Base-by-base conservation (phyloP, 23 tunicate genomes). In the Clavelina lepadiformis region DNA sequence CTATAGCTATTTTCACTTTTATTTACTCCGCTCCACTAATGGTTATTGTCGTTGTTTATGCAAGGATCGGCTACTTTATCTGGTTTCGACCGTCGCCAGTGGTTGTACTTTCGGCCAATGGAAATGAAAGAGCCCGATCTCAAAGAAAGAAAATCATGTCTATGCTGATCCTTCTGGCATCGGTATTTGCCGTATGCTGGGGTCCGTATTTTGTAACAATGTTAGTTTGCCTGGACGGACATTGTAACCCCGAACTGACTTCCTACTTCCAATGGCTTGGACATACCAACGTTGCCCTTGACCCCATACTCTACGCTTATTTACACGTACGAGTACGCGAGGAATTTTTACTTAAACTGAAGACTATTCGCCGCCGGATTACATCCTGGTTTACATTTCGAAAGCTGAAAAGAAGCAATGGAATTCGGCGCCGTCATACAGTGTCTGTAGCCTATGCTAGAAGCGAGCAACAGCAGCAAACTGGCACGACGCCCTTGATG, bases 171-270 rank as follows among this genome's bases (percentile, higher is more conserved):
- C 53, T 63, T 19, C 64, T 80, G 33, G 87, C 72, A 0, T 67
- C 47, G 3, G 53, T 50, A 3, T 80, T 80, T 41, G 78, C 79
- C 18, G 52, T 80, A 47, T 61, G 63, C 49, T 80, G 87, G 87
- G 87, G 87, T 20, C 87, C 87, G 20, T 80, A 71, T 49, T 80
- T 80, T 36, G 55, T 71, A 2, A 30, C 72, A n/a, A 73, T 64
- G 68, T 27, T 15, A 19, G 46, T 46, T 30, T 73, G 69, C 33
- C 44, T 36, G 5, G 30, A 31, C 8, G 38, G 59, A 0, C 33
- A 46, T 32, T 61, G 58, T 27, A 62, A 35, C 66, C 52, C 63
- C 4, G 58, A 38, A 32, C n/a, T 73, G 38, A 44, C 53, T 22
- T 57, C 62, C 2, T 80, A 71, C 38, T 46, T 80, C 5, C 87